Conservation (phyloP, 2,797 vertebrate genomes). For the Myiotriccus ornatus region DNA sequence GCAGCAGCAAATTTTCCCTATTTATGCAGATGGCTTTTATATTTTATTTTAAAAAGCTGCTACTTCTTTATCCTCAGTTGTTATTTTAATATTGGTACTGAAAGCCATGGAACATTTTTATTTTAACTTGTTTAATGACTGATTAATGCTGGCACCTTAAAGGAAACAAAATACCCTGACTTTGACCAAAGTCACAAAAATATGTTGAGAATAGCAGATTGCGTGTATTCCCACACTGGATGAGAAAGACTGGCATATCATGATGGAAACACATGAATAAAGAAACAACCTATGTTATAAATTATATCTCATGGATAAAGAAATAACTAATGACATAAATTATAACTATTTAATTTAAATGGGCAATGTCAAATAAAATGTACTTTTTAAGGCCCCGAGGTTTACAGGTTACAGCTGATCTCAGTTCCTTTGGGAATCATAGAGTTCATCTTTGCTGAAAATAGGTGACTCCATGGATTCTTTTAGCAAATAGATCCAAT, state of each 20-base stretch:
- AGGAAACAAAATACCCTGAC: constrained; percentile 6
- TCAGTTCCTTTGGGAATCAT: background rate
- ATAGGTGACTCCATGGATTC: background rate
- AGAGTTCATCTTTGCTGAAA: background rate
- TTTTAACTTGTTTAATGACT: constrained; percentile 32
- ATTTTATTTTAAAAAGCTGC: constrained; percentile 32
- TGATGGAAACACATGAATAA: background rate
- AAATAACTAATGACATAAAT: constrained; percentile 2
- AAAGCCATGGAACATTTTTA: background rate
- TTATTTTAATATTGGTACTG: constrained; percentile 12
- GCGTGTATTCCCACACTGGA: constrained; percentile 16
- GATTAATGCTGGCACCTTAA: background rate
- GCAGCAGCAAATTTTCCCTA: background rate
- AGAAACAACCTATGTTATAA: background rate
- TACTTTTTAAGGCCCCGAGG: background rate
- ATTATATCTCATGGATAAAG: background rate
- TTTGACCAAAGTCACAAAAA: constrained; percentile 36
- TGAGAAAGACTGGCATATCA: background rate
- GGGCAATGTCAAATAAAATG: background rate
- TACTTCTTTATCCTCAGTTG: background rate
- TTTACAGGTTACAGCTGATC: background rate
- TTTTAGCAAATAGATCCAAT: background rate
- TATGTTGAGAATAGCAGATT: constrained; percentile 18
- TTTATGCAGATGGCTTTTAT: background rate
- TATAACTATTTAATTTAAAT: background rate